Evolutionary conservation across 1,140 invertebrate genomes (phyloP).

Genomic region (Drosophila insularis): DNA sequence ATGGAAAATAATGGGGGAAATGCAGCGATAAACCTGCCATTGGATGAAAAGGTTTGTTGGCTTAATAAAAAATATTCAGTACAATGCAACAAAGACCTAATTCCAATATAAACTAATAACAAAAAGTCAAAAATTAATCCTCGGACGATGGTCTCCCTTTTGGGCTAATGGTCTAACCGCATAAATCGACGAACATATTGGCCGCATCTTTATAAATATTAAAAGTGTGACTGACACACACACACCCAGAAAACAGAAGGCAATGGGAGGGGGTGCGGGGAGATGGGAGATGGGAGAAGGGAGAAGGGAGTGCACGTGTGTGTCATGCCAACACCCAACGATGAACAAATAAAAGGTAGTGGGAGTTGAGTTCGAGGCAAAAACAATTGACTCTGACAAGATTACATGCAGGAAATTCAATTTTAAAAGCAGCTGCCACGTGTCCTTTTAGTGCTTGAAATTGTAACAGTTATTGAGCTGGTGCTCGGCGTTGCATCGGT

Average conservation of each 20-base stretch:
- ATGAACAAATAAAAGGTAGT: conserved; percentile 1
- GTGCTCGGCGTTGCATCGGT: conserved; percentile 16
- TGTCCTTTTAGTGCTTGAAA: conserved; percentile 82
- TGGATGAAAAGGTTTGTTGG: too few relatives aligned
- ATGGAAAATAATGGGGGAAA: too few relatives aligned
- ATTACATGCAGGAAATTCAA: conserved; percentile 82
- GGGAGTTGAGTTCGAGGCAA: conserved; percentile 30
- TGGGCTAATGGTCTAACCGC: neutral
- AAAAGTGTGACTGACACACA: conserved; percentile 50
- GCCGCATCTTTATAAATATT: conserved; percentile 74
- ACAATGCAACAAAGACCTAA: too few relatives aligned
- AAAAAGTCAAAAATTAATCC: neutral
- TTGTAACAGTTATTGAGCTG: conserved; percentile 72
- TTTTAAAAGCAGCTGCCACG: conserved; percentile 83
- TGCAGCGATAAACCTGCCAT: too few relatives aligned
- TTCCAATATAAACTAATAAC: too few relatives aligned
- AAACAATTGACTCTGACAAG: conserved; percentile 81
- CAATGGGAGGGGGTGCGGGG: too few relatives aligned
- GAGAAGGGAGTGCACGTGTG: conserved; percentile 36
- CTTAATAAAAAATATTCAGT: too few relatives aligned
- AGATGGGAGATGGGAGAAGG: conserved; percentile 7
- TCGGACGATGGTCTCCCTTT: too few relatives aligned
- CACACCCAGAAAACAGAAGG: conserved; percentile 27
- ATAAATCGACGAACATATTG: conserved; percentile 76
- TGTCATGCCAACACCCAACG: conserved; percentile 27